Evolutionary conservation across 2,888 invertebrate genomes (phyloP).

Genomic region (Endotricha flammealis): DNA sequence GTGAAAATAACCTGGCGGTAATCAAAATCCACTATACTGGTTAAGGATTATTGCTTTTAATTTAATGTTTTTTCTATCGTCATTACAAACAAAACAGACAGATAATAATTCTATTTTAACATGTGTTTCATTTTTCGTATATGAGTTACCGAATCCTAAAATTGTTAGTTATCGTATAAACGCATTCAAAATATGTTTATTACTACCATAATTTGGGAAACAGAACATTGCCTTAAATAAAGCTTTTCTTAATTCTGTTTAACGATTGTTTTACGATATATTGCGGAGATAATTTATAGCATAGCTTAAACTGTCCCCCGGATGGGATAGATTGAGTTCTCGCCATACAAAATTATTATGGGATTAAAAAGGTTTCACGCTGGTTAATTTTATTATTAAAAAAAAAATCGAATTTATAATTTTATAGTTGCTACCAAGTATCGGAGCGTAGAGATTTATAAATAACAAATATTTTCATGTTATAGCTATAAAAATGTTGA

Average conservation of each 20-base stretch:
- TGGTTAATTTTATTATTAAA: constrained; percentile 11
- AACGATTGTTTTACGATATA: constrained; percentile 58
- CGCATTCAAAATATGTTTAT: too few relatives aligned
- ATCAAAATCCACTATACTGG: too few relatives aligned
- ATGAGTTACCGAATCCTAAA: too few relatives aligned
- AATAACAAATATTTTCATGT: constrained; percentile 1
- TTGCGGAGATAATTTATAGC: constrained; percentile 54
- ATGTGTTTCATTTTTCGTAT: too few relatives aligned
- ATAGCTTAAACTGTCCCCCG: constrained; percentile 43
- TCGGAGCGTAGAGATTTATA: constrained; percentile 4
- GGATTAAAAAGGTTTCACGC: constrained; percentile 11
- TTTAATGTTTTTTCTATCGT: too few relatives aligned
- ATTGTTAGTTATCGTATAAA: too few relatives aligned
- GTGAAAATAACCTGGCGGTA: too few relatives aligned
- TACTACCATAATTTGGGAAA: too few relatives aligned
- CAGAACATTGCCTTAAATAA: background rate
- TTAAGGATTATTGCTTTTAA: too few relatives aligned
- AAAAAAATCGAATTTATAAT: constrained; percentile 7
- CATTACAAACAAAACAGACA: too few relatives aligned
- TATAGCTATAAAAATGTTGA: constrained; percentile 1
- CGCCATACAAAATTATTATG: constrained; percentile 8
- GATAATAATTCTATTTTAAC: too few relatives aligned
- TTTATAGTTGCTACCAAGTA: constrained; percentile 4
- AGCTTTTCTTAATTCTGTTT: constrained; percentile 47
- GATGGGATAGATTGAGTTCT: constrained; percentile 36